Base-by-base conservation (phyloP, 2,797 vertebrate genomes). In the Rhabdophis nuchalis region DNA sequence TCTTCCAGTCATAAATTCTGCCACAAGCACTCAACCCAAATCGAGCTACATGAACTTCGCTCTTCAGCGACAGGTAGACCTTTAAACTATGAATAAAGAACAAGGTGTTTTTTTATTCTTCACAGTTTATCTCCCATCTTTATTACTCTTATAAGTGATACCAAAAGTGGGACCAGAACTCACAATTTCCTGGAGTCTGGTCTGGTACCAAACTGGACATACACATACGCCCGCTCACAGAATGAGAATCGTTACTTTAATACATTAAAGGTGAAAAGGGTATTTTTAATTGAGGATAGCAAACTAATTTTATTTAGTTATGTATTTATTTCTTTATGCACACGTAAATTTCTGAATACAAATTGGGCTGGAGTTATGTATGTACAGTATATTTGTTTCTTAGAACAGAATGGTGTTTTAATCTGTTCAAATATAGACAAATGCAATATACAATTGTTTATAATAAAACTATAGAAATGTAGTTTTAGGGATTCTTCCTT, bases 31-130 rank as follows among this genome's bases (percentile, higher is more conserved):
- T 94, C 88, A 95, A 53, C 95, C 96, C 96, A 94, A 94, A 23
- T 87, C 97, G n/a, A 96, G 96, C 93, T 97, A 96, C 94, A 96
- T 97, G 89, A 97, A 98, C 93, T 98, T 98, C 96, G 97, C 94
- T 94, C 97, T 97, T 85, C 96, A 96, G 95, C 97, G 98, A 91
- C 96, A 98, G 97, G 97, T 98, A 92, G 52, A 91, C 93, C 89
- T 77, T 94, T 85, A 94, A 95, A 72, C 0, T 0, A 64, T 87
- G 94, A 94, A 92, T 50, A 53, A 13, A 87, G 27, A 91, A 82
- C 0, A 1, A 25, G 11, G 9, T 91, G 9, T 91, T 58, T 41
- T 93, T 36, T 90, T 41, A 36, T 88, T 57, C 13, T 32, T 87
- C n/a, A 46, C 3, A 32, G n/a, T 68, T 68, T 68, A 18, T 68